Base-by-base conservation (phyloP, 2,797 vertebrate species). In the Sciurus vulgaris region DNA sequence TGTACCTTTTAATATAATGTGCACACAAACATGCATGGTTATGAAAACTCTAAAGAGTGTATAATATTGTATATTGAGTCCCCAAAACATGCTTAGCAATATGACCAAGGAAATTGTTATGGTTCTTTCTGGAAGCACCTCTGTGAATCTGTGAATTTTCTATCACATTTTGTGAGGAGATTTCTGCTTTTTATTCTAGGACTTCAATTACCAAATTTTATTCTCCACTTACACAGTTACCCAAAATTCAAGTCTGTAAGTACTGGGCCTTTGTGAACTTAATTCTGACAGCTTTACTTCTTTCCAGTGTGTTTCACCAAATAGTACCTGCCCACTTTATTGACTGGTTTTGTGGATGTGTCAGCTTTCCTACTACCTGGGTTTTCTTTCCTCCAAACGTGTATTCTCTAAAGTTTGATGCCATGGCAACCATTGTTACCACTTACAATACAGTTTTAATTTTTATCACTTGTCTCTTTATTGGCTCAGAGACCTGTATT, bases 221-320 rank as follows among this genome's bases (percentile, higher is more conserved):
- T 56, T 96, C 28, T 78, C 20, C 22, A 74, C 24, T 41, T 89
- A 76, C 1, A 13, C 3, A 70, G 4, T 93, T 89, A n/a, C 41
- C 69, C 33, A 63, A 82, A 59, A 84, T 47, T 73, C 1, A 6
- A 38, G 3, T 90, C n/a, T 86, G 73, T 78, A 82, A 83, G 11
- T 51, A 41, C 20, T 35, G 17, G 73, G 4, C 2, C 30, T 74
- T 93, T 70, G 44, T 91, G 7, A 78, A 41, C 51, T 44, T 20
- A 94, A 78, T 81, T 82, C 15, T 85, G 30, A 49, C 30, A 61
- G 38, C 38, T 83, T 72, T 89, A 47, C 51, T 96, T 86, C 49
- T 20, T 96, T 82, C 24, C 15, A 82, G 26, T 74, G 78, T 73
- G 3, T 5, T 56, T 33, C 38, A 20, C 67, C 54, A 95, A 89